Evolutionary conservation across 2,113 vertebrate genomes (phyloP).

Genomic region (Laticauda colubrina): DNA sequence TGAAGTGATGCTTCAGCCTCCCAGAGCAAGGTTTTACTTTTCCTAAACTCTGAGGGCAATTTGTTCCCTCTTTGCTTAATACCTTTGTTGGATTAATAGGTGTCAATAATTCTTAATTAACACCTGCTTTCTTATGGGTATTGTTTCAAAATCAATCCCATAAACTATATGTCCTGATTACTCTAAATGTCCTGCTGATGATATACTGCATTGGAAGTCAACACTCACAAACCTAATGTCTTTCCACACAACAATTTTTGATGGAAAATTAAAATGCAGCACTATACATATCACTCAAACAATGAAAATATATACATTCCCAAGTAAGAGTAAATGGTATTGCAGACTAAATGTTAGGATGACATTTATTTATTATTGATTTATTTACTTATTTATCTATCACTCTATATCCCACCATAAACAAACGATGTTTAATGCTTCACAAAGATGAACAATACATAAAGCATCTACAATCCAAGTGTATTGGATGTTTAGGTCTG

Average conservation of each 20-base stretch:
- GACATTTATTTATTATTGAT: not conserved
- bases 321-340: not conserved
- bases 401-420: too few species aligned
- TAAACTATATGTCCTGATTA: not conserved
- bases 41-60: not conserved
- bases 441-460: not conserved
- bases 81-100: not conserved
- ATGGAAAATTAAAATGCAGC: not conserved
- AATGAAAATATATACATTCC: not conserved
- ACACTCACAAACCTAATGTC: not conserved
- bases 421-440: not conserved
- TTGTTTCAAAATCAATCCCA: not conserved
- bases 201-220: not conserved
- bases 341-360: not conserved
- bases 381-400: too few species aligned
- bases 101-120: not conserved
- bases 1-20: not conserved
- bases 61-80: not conserved
- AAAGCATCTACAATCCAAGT: not conserved
- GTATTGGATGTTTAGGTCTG: not conserved
- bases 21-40: not conserved
- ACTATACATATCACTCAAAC: not conserved
- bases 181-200: not conserved
- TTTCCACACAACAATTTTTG: not conserved
- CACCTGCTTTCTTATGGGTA: not conserved